Base-by-base conservation (phyloP, 2,888 invertebrate species). In the Troglohyphantes excavatus region DNA sequence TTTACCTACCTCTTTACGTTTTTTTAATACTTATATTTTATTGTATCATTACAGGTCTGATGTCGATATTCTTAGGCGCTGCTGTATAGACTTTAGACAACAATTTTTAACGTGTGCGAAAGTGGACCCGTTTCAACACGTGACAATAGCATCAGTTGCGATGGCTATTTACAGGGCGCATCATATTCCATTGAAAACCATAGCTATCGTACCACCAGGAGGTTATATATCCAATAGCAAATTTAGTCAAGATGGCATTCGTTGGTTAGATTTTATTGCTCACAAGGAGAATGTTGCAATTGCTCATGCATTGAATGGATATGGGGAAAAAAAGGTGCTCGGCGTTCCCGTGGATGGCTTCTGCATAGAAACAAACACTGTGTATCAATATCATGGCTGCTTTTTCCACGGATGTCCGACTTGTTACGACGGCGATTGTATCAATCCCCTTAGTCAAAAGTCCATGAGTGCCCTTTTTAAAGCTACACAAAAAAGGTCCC, bases 301-400 rank as follows among this genome's bases (percentile, higher is more conserved):
- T 2, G 11, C 21, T 5, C 65, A 78, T 65, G 78, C 78, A 2
- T 17, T 53, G n/a, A 81, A 68, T 29, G 59, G 27, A 21, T 7
- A 2, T 17, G 82, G 61, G 0, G 82, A 61, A 23, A 0, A n/a
- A 7, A 70, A 83, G 17, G 53, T 83, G 6, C 59, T 2, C 0
- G 82, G 82, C 3, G 9, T 61, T 6, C 33, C 33, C 1, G 82
- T 72, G 9, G 72, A 83, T 72, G 82, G 82, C 13, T 72, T 61
- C 33, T 82, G 82, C 29, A 23, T 27, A 0, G 13, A 59, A 61
- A 72, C 59, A 5, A 59, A 39, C 3, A 82, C 72, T 2, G 19
- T 82, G 5, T 82, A 72, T n/a, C 75, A 76, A 39, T 85, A 53
- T 33, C 68, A 75, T 17, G 70, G 53, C 5, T 70, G 81, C 46